Evolutionary conservation across 2,113 vertebrate species (phyloP).

Genomic region (Pollimyrus isidori): DNA sequence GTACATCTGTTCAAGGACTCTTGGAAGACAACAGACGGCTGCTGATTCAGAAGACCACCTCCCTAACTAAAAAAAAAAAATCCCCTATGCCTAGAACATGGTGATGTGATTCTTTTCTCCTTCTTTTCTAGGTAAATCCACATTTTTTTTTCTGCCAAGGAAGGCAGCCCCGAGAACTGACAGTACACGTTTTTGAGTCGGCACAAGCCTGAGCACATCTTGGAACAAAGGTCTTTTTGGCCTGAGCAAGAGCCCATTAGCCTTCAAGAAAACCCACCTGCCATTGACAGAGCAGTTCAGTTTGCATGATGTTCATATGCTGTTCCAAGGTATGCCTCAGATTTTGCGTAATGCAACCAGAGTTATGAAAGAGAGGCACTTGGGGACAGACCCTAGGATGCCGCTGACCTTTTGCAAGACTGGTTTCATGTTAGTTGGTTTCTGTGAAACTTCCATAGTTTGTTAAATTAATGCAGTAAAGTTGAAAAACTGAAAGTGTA

Average conservation of each 20-base stretch:
- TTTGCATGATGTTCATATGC: not conserved
- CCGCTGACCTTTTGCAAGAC: constrained; percentile 29
- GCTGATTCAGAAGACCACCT: not conserved
- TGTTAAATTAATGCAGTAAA: constrained; percentile 64
- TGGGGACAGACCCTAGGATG: constrained; percentile 32
- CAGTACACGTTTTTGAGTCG: constrained; percentile 62
- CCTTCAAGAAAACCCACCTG: not conserved
- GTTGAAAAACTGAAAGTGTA: not conserved
- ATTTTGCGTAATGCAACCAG: constrained; percentile 54
- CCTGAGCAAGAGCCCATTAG: not conserved
- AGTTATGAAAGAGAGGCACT: constrained; percentile 33
- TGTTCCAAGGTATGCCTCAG: constrained; percentile 29
- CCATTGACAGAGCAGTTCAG: not conserved
- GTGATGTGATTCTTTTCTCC: not conserved
- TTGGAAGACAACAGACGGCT: not conserved
- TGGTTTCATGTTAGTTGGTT: constrained; percentile 66
- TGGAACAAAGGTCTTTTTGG: constrained; percentile 20
- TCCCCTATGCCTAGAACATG: not conserved
- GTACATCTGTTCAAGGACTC: not conserved
- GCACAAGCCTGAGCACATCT: constrained; percentile 47
- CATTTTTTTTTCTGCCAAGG: constrained; percentile 30
- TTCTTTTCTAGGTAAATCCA: constrained; percentile 21
- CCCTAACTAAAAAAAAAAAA: not conserved
- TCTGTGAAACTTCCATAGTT: constrained; percentile 83
- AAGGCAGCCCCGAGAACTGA: constrained; percentile 49